These are phyloP conservation scores for Alcedo atthis DNA, from an alignment of 2,797 vertebrate species.

Conservation along the genomic window DNA sequence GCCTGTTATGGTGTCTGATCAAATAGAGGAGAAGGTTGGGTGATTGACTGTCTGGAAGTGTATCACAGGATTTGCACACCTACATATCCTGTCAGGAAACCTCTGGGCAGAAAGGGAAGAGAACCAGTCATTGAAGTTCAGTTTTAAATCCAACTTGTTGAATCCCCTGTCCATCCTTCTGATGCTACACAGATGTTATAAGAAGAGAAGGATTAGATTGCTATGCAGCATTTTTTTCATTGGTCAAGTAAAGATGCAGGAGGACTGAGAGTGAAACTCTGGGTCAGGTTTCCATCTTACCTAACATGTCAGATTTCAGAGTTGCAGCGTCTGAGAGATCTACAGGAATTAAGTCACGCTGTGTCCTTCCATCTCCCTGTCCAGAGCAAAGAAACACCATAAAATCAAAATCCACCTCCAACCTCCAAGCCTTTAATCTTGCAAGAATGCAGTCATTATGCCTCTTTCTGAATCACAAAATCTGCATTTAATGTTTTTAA, in stretches of 20 bases:
- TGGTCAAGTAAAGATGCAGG: neutral
- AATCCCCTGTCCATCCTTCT: neutral
- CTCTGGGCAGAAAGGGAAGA: neutral
- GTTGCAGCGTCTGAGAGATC: neutral
- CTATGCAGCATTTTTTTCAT: neutral
- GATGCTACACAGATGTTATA: neutral
- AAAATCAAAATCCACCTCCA: neutral
- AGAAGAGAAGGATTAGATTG: accelerated
- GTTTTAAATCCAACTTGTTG: neutral
- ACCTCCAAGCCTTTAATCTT: neutral
- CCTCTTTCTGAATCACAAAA: neutral
- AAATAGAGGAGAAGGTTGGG: neutral
- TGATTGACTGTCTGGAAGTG: neutral
- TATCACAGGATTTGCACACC: neutral
- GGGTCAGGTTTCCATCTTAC: neutral
- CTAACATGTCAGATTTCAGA: neutral
- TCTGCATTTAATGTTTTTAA: neutral
- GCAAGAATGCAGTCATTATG: neutral
- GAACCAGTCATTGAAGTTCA: neutral
- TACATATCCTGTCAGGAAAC: neutral
- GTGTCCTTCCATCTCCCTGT: neutral
- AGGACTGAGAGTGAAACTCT: neutral
- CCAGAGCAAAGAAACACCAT: neutral
- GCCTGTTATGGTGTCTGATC: too few species aligned
- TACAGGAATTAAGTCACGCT: neutral